Evolutionary conservation across 2,888 invertebrate species (phyloP), one percentile per base, ranked within the genome.

Genomic region (Lymantria monacha): DNA sequence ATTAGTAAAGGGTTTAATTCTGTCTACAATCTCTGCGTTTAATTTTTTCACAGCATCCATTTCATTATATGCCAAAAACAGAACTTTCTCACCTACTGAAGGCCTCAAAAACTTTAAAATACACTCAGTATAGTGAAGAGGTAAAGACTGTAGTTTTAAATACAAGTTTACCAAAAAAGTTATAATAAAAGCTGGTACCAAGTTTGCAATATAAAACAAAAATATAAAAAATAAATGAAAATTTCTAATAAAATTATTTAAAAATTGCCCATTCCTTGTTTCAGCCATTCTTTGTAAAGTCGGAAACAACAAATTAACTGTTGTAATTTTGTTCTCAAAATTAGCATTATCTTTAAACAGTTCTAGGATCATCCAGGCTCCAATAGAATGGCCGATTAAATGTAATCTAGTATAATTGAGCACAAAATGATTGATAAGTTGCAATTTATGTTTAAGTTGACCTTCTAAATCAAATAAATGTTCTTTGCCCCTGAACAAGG

Each of bases 311-410:
- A 97, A 84, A 81, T 95, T 95, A 55, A 93, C 91, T 61, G 94
- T 93, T n/a, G 87, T 81, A 36, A 95, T 76, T 66, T 91, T 92
- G 30, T 85, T 69, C 67, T 91, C 79, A 69, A 96, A 81, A 31
- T 85, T 75, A 7, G 92, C 85, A 57, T 86, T 66, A 58, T 94
- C 85, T 61, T 95, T 92, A 30, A 97, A 77, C 66, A 97, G 76
- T 74, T 97, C 95, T 51, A 97, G 76, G 57, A 94, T 92, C 72
- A 97, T 94, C 93, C 97, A 97, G 48, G 95, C 93, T 3, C 98
- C 98, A 72, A 98, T 96, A 0, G 98, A 98, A 91, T 98, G 98
- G 1, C 97, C 97, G 64, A 98, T 93, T 38, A 98, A 84, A 80
- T 97, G 95, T 40, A 98, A 79, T 75, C 93, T 94, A n/a, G 95